A percentile compares a stretch with the other conserved stretches of the same genome.
Conservation (phyloP, 1,140 invertebrate species). For the Neodiprion pinetum region DNA sequence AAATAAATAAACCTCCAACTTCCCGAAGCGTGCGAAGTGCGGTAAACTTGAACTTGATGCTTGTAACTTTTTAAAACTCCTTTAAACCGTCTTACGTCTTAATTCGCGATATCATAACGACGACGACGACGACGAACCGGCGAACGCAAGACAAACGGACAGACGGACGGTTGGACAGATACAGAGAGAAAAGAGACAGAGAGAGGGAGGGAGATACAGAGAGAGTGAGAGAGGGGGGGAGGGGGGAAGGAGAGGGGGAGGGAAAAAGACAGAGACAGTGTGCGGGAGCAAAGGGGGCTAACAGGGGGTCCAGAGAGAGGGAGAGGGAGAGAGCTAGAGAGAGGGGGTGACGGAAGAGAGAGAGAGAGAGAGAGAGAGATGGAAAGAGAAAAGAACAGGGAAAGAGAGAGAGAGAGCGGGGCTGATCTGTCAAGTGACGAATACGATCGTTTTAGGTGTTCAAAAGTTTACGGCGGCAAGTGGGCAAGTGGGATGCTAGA, state of each 20-base stretch:
- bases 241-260: not conserved
- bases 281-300: not conserved
- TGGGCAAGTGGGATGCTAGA: constrained; percentile 50
- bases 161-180: constrained; percentile 29
- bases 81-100: not conserved
- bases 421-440: constrained; percentile 6
- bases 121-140: constrained; percentile 8
- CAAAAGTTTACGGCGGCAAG: constrained; percentile 12
- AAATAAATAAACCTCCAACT: not conserved
- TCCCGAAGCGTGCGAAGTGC: too few relatives aligned
- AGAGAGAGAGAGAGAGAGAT: not conserved
- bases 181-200: constrained; percentile 26
- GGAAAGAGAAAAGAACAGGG: not conserved
- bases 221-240: constrained; percentile 10
- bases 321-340: not conserved
- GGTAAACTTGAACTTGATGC: too few relatives aligned
- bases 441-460: constrained; percentile 5
- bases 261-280: constrained; percentile 16
- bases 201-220: constrained; percentile 19
- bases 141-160: constrained; percentile 15
- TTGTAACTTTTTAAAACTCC: too few relatives aligned
- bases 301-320: not conserved
- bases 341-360: not conserved
- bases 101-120: constrained; percentile 8
- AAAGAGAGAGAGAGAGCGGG: not conserved